Evolutionary conservation across 1,140 invertebrate genomes (phyloP).

Genomic region (Ladona fulva): DNA sequence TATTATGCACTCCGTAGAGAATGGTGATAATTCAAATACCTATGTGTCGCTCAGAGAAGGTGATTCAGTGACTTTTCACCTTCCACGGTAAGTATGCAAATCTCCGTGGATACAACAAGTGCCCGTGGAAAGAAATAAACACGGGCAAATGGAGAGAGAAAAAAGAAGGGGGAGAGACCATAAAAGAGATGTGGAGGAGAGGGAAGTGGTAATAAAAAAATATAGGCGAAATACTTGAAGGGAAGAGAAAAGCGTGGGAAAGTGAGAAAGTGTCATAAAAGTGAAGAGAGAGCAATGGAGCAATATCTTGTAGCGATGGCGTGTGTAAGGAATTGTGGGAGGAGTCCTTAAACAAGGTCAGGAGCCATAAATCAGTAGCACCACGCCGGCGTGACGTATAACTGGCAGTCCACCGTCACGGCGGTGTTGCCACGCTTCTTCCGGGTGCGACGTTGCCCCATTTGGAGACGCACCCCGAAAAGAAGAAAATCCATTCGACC

Average conservation of each 20-base stretch:
- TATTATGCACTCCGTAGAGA: too few species aligned
- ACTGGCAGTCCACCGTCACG: background rate
- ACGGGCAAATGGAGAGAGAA: too few species aligned
- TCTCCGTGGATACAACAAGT: too few species aligned
- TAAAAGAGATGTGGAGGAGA: background rate
- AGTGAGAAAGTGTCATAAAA: background rate
- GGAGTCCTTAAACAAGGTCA: conserved; percentile 8
- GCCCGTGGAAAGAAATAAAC: too few species aligned
- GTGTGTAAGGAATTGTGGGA: background rate
- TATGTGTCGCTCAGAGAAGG: too few species aligned
- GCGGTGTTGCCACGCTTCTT: background rate
- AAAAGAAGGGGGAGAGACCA: too few species aligned
- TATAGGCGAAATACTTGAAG: background rate
- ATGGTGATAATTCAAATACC: too few species aligned
- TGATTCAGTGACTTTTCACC: too few species aligned
- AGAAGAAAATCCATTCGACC: too few species aligned
- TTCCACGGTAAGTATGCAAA: too few species aligned
- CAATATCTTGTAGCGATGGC: background rate
- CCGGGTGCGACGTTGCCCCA: background rate
- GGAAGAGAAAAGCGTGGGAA: background rate
- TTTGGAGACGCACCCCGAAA: background rate
- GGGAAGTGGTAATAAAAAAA: background rate
- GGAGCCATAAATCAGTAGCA: background rate
- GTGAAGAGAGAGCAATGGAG: background rate
- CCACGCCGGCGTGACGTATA: background rate